These are phyloP conservation scores for Zoanthus solanderi DNA, from an alignment of 92 coral and sea anemone species.

Conservation along the genomic window DNA sequence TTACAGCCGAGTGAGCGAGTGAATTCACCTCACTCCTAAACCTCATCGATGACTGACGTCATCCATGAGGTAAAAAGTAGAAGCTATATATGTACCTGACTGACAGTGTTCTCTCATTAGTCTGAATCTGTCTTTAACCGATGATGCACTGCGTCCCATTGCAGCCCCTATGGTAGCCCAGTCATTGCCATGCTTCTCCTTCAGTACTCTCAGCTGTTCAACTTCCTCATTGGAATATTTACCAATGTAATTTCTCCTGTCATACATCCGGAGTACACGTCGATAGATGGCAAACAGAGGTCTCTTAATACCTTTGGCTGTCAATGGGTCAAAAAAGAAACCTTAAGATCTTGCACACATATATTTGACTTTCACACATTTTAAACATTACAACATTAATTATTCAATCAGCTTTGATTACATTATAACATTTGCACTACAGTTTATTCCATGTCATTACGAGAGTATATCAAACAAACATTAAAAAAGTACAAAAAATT, in stretches of 20 bases:
- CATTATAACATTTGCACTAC: too few species aligned
- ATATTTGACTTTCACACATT: too few species aligned
- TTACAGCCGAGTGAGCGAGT: too few species aligned
- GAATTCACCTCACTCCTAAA: too few species aligned
- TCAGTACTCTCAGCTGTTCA: slow-evolving; percentile 78
- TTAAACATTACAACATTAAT: too few species aligned
- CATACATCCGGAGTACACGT: slow-evolving; percentile 96
- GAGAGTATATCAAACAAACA: too few species aligned
- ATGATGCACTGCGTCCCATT: slow-evolving; percentile 99
- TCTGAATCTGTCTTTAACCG: slow-evolving; percentile 98
- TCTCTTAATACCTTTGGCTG: slow-evolving; percentile 96
- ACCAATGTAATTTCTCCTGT: slow-evolving; percentile 90
- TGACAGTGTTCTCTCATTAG: slow-evolving; percentile 91
- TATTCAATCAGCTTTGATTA: too few species aligned
- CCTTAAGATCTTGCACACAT: background rate
- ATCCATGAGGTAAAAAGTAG: too few species aligned
- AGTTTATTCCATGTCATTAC: too few species aligned
- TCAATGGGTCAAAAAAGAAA: background rate
- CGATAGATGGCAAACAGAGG: slow-evolving; percentile 98
- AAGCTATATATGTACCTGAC: slow-evolving; percentile 68
- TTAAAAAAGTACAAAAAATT: too few species aligned
- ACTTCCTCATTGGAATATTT: slow-evolving; percentile 95
- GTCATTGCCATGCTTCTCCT: slow-evolving; percentile 96
- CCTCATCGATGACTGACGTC: too few species aligned
- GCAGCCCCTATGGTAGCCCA: slow-evolving; percentile 98